Base-by-base conservation (phyloP, 2,888 invertebrate species). In the Halictus ligatus region DNA sequence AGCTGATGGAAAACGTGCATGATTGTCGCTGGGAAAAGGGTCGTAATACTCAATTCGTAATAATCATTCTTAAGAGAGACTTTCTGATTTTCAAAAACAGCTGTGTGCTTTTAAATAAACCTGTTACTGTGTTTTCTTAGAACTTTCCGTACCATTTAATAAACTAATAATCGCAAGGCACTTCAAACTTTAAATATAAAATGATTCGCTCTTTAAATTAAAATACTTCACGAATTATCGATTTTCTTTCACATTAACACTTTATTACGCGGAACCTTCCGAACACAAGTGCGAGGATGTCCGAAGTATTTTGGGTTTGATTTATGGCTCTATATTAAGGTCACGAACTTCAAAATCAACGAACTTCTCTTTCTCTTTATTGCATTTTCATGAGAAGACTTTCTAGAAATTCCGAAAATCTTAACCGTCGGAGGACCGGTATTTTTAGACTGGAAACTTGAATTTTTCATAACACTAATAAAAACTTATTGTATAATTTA, bases 231-330 rank as follows among this genome's bases (percentile, higher is more conserved):
- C 7, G 29, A 64, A 64, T 29, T 64, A 29, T 64, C 18, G 29
- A 18, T 29, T 64, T 64, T 64, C 64, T 64, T 29, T 29, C 64
- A 7, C 64, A 64, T 64, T 64, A 64, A 64, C 64, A 64, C 64
- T 64, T 64, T 64, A 64, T 64, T 64, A 64, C 64, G 18, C 18
- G 12, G 64, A 29, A 29, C 29, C 8, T 64, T 29, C 64, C 1
- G 29, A 18, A 64, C 7, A 18, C 29, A 29, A 64, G 29, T 7
- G 29, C 29, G n/a, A 7, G 18, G 18, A 18, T 7, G 29, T 29
- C 64, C 18, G 18, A 3, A 64, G 29, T 29, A 64, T 64, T 64
- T 64, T 29, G 18, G 64, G 64, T 18, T 15, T 64, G 64, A 64
- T 64, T 29, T 64, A 64, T 64, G 64, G 8, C 29, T 29, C 64